These are phyloP conservation scores for Trididemnum clinides DNA, from an alignment of 23 tunicate genomes.

Conservation along the genomic window DNA sequence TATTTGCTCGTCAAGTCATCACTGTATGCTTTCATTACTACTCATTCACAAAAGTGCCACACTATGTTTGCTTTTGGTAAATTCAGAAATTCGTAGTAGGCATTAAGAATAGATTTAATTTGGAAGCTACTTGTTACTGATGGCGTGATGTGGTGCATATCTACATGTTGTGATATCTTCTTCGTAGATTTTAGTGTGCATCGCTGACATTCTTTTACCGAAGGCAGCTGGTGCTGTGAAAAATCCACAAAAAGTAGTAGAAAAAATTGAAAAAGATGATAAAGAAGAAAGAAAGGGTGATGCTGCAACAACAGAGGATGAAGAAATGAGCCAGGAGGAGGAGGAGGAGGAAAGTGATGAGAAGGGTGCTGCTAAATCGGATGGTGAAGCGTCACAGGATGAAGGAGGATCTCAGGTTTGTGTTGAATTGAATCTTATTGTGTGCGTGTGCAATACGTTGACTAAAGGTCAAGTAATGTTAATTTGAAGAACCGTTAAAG, in stretches of 20 bases:
- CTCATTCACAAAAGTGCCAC: too few species aligned
- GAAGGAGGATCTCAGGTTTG: slow-evolving; percentile 26
- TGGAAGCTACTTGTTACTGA: background rate
- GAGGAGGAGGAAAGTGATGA: background rate
- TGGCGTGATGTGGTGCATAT: background rate
- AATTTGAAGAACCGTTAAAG: too few species aligned
- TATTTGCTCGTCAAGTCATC: too few species aligned
- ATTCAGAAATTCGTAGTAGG: too few species aligned
- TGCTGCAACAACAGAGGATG: background rate
- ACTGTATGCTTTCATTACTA: too few species aligned
- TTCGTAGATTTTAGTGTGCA: slow-evolving; percentile 34
- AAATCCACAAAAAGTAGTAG: background rate
- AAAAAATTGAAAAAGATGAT: slow-evolving; percentile 9
- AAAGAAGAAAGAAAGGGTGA: background rate
- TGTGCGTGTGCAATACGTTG: too few species aligned
- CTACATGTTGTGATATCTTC: background rate
- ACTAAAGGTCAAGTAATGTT: too few species aligned
- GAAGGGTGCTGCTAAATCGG: background rate
- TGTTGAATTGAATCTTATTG: too few species aligned
- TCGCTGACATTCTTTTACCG: slow-evolving; percentile 17
- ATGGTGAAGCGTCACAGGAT: background rate
- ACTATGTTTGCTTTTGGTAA: too few species aligned
- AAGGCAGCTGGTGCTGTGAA: too few species aligned
- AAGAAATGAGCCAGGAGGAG: background rate
- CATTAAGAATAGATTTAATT: too few species aligned